Percentiles rank a stretch among this genome's conserved stretches.
phyloP scores from a whole-genome alignment of 2,888 invertebrate species.

The Drosophila crucigera region DNA sequence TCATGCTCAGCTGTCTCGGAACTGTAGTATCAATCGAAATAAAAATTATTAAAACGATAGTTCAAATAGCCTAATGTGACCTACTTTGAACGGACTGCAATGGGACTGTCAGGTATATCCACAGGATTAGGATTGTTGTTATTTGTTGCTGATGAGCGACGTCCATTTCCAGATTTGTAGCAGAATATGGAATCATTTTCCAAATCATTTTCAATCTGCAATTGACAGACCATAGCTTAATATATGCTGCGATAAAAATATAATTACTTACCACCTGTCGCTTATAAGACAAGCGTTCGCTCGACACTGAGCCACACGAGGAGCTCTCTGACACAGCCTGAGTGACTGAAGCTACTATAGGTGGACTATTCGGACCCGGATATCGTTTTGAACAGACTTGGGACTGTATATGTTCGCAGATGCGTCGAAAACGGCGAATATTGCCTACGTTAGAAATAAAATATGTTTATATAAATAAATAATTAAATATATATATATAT shows the following conservation, averaged over 20 bases:
- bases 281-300: slow-evolving; percentile 85
- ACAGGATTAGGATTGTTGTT: slow-evolving; percentile 84
- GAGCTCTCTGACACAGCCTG: slow-evolving; percentile 86
- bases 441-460: slow-evolving; percentile 89
- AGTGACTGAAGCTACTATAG: slow-evolving; percentile 84
- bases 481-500: neutral
- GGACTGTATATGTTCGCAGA: slow-evolving; percentile 98
- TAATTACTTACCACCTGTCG: slow-evolving; percentile 80
- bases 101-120: slow-evolving; percentile 84
- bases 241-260: too few relatives aligned
- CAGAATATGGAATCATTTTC: slow-evolving; percentile 85
- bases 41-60: neutral
- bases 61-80: slow-evolving; percentile 24
- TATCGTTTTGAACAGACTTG: slow-evolving; percentile 89
- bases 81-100: slow-evolving; percentile 85
- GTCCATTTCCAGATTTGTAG: slow-evolving; percentile 84
- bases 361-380: slow-evolving; percentile 85
- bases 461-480: neutral
- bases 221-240: slow-evolving; percentile 1
- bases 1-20: slow-evolving; percentile 85
- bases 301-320: slow-evolving; percentile 85
- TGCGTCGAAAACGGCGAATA: slow-evolving; percentile 96
- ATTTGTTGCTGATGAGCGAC: slow-evolving; percentile 85
- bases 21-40: slow-evolving; percentile 48
- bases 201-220: slow-evolving; percentile 85